Conservation (phyloP, 2,888 invertebrate species). For the Harpagoxenus sublaevis region DNA sequence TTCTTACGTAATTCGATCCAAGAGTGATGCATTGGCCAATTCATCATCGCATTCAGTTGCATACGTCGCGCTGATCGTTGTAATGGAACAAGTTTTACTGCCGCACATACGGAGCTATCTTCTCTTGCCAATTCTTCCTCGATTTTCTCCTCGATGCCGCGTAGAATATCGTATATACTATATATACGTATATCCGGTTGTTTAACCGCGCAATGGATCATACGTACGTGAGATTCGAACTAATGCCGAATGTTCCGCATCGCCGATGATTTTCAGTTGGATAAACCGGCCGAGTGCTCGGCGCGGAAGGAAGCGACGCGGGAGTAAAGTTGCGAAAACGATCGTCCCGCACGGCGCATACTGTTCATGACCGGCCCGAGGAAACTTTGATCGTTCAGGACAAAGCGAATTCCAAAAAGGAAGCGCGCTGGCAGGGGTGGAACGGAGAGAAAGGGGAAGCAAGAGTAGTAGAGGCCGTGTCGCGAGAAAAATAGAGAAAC, state of each 20-base stretch:
- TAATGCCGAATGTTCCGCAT: slow-evolving; percentile 13
- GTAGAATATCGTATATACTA: not conserved
- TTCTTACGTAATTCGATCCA: slow-evolving; percentile 30
- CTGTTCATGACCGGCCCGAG: slow-evolving; percentile 50
- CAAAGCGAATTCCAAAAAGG: slow-evolving; percentile 66
- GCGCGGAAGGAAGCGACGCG: not conserved
- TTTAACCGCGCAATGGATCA: slow-evolving; percentile 12
- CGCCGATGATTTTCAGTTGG: slow-evolving; percentile 30
- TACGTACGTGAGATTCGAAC: slow-evolving; percentile 14
- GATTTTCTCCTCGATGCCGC: not conserved
- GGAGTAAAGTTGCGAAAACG: slow-evolving; percentile 55
- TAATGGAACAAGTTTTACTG: slow-evolving; percentile 17
- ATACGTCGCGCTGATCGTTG: slow-evolving; percentile 16
- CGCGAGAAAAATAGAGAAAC: slow-evolving; percentile 67
- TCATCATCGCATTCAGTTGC: slow-evolving; percentile 26
- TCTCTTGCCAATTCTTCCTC: not conserved
- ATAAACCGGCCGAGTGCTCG: slow-evolving; percentile 5
- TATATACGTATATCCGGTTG: not conserved
- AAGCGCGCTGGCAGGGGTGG: slow-evolving; percentile 43
- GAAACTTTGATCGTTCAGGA: slow-evolving; percentile 71
- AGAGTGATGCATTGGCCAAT: slow-evolving; percentile 39
- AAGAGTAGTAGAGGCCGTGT: slow-evolving; percentile 54
- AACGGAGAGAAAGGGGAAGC: slow-evolving; percentile 49
- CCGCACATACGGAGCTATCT: not conserved
- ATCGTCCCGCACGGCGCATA: slow-evolving; percentile 47